Base-by-base conservation (phyloP, 2,797 vertebrate genomes). In the Tenualosa thibaudeaui region DNA sequence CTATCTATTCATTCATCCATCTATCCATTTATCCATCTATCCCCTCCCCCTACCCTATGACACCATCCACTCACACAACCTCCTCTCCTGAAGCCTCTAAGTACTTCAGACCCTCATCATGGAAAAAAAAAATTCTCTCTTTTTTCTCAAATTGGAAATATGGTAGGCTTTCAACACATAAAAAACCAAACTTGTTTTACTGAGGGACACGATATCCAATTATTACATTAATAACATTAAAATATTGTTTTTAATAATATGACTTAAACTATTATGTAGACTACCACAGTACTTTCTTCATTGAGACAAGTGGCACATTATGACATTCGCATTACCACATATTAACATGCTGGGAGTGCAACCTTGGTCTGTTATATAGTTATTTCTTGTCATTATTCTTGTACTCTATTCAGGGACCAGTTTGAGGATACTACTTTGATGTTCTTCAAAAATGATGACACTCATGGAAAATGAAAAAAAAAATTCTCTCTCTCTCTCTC, bases 381-480 rank as follows among this genome's bases (percentile, higher is more conserved):
- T 60, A 7, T n/a, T 62, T 62, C 22, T 24, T n/a, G 9, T 62
- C n/a, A 10, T 62, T 68, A 6, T 68, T 37, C 6, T 40, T 17
- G 43, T 40, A 19, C 37, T 43, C 10, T 43, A 65, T 82, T 58
- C 37, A 26, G 40, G 13, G 40, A 78, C 46, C 71, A 8, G 40
- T 22, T 78, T 22, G 37, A 46, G 37, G 85, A 88, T 89, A 87
- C 87, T 84, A 88, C 88, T 90, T 88, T 84, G 87, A 83, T 83
- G 81, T 56, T 84, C 86, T 87, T 83, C 86, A 87, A 86, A 88
- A 88, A 88, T 84, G 86, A 87, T 87, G 87, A 86, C 88, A 84
- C 87, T 88, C 84, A 82, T 86, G 87, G 54, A 56, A 22, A 56
- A 56, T 89, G 85, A 85, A 87, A 91, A 91, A 92, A 89, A 85